Evolutionary conservation across 1,140 invertebrate species (phyloP).

Genomic region (Tigriopus japonicus): DNA sequence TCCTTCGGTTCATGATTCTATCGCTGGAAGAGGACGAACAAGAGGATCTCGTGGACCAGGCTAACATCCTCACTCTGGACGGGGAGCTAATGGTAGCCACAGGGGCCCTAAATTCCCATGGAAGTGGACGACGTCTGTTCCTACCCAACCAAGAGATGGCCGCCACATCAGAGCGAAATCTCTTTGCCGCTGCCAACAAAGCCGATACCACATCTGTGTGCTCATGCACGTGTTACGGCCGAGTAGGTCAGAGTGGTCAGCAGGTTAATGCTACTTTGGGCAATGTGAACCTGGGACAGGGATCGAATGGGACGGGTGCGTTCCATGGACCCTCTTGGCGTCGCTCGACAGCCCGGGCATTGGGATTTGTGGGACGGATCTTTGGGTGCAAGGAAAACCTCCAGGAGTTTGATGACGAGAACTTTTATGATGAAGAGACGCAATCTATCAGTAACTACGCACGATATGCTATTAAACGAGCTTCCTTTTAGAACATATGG

Average conservation of each 20-base stretch:
- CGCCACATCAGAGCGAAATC: background rate
- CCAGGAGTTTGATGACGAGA: slow-evolving; percentile 1
- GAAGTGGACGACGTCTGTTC: slow-evolving; percentile 20
- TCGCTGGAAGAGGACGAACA: slow-evolving; percentile 23
- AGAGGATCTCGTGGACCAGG: slow-evolving; percentile 42
- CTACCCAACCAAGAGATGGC: no score
- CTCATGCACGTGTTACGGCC: slow-evolving; percentile 20
- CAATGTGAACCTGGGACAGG: background rate
- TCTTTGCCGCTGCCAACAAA: background rate
- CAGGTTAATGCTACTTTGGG: background rate
- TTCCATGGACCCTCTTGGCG: background rate
- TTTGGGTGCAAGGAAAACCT: no score
- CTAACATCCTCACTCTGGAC: slow-evolving; percentile 58
- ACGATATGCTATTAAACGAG: slow-evolving; percentile 3
- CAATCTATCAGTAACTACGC: slow-evolving; percentile 10
- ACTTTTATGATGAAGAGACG: slow-evolving; percentile 14
- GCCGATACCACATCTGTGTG: slow-evolving; percentile 18
- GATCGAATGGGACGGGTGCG: background rate
- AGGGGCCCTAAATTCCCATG: slow-evolving; percentile 47
- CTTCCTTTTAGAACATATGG: no score
- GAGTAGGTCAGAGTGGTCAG: background rate
- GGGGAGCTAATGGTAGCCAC: slow-evolving; percentile 85
- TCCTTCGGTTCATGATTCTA: slow-evolving; percentile 96
- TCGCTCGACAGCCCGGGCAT: background rate
- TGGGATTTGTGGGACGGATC: no score